Evolutionary conservation across 2,797 vertebrate species (phyloP), one percentile per base, ranked within the genome.

Genomic region (Myripristis jacobus): DNA sequence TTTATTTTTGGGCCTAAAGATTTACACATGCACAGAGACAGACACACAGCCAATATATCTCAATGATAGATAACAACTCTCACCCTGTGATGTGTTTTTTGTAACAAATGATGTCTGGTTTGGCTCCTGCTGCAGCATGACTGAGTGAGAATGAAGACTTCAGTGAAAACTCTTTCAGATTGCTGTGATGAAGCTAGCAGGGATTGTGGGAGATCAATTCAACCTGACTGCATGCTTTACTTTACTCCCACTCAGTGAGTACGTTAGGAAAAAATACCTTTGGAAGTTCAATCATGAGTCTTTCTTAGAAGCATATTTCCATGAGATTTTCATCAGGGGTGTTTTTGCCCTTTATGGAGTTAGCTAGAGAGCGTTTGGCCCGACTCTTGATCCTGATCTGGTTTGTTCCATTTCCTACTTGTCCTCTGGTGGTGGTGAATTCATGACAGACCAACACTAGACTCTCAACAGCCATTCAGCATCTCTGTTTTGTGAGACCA

Each of bases 311-410:
- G 64, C 75, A 68, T 46, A 73, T 72, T 86, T 80, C 73, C 44
- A 29, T 63, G 54, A 68, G 76, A 87, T 80, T 85, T 79, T 69
- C 79, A 90, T 91, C 89, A 52, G 70, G 41, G 62, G 41, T 63
- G 52, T 77, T 80, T 89, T 85, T 61, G 70, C 79, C 82, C 81
- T 88, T 83, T 79, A 82, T 86, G 83, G 85, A 80, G 65, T 75
- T 82, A 75, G 18, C 13, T 62, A 41, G 53, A 83, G 74, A 81
- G 18, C 55, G 70, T 70, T 83, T 88, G 85, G 76, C 70, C 70
- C 16, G 25, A 43, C 36, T 69, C 31, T 72, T 77, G 69, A 82
- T 79, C 84, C 81, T 67, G 66, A 77, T 79, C 53, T 73, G 71
- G 72, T 69, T 79, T 69, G 21, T 82, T 88, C 79, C 47, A 54